phyloP scores from a whole-genome alignment of 2,797 vertebrate species.

The Cyprinodon diabolis region DNA sequence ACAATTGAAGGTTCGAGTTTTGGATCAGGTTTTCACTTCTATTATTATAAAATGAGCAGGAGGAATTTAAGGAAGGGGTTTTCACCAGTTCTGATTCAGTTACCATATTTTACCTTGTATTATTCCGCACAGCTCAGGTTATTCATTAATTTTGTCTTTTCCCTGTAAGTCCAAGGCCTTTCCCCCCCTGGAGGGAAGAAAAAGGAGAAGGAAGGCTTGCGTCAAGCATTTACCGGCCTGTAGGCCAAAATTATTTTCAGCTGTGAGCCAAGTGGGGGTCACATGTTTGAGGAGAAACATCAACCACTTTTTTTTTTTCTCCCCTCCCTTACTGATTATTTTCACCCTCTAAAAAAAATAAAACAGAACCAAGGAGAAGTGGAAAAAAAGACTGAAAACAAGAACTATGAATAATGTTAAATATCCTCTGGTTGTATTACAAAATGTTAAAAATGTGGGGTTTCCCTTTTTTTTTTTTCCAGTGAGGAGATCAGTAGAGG shows the following conservation, averaged over 20 bases:
- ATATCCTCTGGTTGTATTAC: slow-evolving; percentile 35
- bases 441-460: slow-evolving; percentile 26
- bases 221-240: slow-evolving; percentile 62
- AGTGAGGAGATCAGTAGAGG: slow-evolving; percentile 17
- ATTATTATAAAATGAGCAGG: slow-evolving; percentile 28
- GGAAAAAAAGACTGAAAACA: slow-evolving; percentile 21
- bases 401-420: slow-evolving; percentile 53
- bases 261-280: slow-evolving; percentile 77
- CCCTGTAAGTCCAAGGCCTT: slow-evolving; percentile 17
- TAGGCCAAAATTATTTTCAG: slow-evolving; percentile 83
- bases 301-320: slow-evolving; percentile 48
- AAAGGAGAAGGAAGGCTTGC: slow-evolving; percentile 56
- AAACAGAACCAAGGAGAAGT: slow-evolving; percentile 58
- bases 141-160: slow-evolving; percentile 33
- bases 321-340: slow-evolving; percentile 46
- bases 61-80: slow-evolving; percentile 4
- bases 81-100: slow-evolving; percentile 9
- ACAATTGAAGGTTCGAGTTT: not conserved
- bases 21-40: not conserved
- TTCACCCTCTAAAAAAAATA: slow-evolving; percentile 51
- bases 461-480: slow-evolving; percentile 24
- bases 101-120: slow-evolving; percentile 27
- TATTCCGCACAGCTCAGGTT: slow-evolving; percentile 29
- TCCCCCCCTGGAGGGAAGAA: slow-evolving; percentile 42
- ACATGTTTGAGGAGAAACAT: slow-evolving; percentile 80